Evolutionary conservation across 2,113 vertebrate species (phyloP).

Genomic region (Oophaga pumilio): DNA sequence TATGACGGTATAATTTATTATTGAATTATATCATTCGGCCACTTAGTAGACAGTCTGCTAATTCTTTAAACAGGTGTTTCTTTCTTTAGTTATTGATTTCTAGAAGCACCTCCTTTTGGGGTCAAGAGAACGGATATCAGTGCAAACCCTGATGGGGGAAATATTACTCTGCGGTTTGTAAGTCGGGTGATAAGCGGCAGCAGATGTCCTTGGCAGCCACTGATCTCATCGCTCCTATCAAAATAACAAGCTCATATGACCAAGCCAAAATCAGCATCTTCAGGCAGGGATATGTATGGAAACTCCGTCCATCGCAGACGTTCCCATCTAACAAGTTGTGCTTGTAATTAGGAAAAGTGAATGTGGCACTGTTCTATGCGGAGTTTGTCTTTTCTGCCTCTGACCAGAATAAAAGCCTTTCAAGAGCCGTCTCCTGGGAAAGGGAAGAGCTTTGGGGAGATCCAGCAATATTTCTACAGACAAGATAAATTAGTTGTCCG

Average conservation of each 20-base stretch:
- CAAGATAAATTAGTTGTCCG: constrained; percentile 6
- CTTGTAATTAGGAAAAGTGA: background rate
- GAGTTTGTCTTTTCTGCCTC: background rate
- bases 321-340: background rate
- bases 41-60: background rate
- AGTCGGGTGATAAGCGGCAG: background rate
- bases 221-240: background rate
- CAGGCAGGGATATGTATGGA: background rate
- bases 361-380: background rate
- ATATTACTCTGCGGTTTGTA: background rate
- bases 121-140: background rate
- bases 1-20: background rate
- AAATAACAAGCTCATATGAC: background rate
- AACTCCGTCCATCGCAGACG: background rate
- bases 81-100: background rate
- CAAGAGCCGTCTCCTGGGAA: background rate
- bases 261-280: background rate
- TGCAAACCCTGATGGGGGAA: background rate
- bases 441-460: background rate
- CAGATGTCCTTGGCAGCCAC: background rate
- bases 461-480: background rate
- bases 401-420: background rate
- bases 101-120: background rate
- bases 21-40: too few relatives aligned
- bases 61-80: background rate